A percentile compares a stretch with the other conserved stretches of the same genome.
Conservation (phyloP, 92 coral and sea anemone species). For the Porites evermanni region DNA sequence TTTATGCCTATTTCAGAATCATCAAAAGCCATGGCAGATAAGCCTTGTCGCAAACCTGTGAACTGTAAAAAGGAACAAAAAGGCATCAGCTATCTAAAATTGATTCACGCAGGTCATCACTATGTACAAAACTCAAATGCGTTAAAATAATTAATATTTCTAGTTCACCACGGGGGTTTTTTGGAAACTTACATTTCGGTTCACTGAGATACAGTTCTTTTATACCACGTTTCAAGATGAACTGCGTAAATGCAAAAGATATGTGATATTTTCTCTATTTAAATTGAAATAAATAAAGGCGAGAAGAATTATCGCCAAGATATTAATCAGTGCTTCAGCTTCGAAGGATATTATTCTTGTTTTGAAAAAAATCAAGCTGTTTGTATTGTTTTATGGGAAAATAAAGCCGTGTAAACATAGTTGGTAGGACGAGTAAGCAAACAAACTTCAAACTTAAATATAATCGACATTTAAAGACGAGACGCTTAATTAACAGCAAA, state of each 20-base stretch:
- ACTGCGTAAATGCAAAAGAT: conserved; percentile 19
- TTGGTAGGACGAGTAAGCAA: conserved; percentile 37
- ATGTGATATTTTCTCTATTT: neutral
- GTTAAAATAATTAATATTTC: conserved; percentile 42
- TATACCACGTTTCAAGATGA: conserved; percentile 5
- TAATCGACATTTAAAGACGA: conserved; percentile 16
- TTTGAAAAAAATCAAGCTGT: conserved; percentile 35
- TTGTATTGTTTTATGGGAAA: conserved; percentile 42
- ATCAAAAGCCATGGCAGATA: conserved; percentile 28
- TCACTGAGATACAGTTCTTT: conserved; percentile 6
- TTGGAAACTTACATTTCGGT: conserved; percentile 12
- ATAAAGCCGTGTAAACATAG: conserved; percentile 45
- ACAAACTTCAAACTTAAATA: conserved; percentile 51
- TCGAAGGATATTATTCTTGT: neutral
- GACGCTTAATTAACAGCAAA: conserved; percentile 18
- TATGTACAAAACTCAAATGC: conserved; percentile 42
- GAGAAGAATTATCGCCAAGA: neutral
- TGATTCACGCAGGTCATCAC: conserved; percentile 33
- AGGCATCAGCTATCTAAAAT: conserved; percentile 4
- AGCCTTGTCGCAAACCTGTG: conserved; percentile 34
- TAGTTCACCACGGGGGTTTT: conserved; percentile 40
- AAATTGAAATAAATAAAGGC: neutral
- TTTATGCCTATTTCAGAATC: conserved; percentile 17
- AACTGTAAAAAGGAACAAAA: neutral
- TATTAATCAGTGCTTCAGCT: conserved; percentile 11